These are phyloP conservation scores for Prunella fulvescens DNA, from an alignment of 2,113 vertebrate species.

Conservation along the genomic window DNA sequence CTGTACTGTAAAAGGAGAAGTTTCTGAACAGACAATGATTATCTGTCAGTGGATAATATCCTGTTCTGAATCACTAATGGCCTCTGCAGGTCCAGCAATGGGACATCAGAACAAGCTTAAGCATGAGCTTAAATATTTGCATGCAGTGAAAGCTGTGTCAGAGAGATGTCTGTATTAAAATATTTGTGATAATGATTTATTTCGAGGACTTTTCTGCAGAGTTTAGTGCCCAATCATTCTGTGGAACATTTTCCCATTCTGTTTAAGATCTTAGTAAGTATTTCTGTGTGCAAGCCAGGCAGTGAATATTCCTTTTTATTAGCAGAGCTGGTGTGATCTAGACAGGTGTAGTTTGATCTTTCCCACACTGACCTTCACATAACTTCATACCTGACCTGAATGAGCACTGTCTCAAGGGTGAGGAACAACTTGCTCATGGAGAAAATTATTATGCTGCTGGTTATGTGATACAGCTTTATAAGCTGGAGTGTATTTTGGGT, in stretches of 20 bases:
- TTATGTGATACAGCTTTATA: neutral
- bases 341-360: conserved; percentile 17
- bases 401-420: neutral
- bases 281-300: neutral
- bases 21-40: conserved; percentile 14
- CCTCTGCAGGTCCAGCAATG: neutral
- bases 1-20: neutral
- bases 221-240: neutral
- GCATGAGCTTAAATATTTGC: neutral
- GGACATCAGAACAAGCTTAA: neutral
- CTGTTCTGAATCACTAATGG: conserved; percentile 7
- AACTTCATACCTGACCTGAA: neutral
- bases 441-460: neutral
- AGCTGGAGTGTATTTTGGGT: neutral
- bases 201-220: neutral
- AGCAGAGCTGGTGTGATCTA: neutral
- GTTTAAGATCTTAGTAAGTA: neutral
- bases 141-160: neutral
- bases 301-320: neutral
- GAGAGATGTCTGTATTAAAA: neutral
- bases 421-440: neutral
- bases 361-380: neutral
- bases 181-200: neutral
- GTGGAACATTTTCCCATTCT: neutral
- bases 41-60: conserved; percentile 9